Percentiles rank a stretch among this genome's conserved stretches.
phyloP scores from a whole-genome alignment of 2,888 invertebrate genomes.

The Mesochorus sp. region DNA sequence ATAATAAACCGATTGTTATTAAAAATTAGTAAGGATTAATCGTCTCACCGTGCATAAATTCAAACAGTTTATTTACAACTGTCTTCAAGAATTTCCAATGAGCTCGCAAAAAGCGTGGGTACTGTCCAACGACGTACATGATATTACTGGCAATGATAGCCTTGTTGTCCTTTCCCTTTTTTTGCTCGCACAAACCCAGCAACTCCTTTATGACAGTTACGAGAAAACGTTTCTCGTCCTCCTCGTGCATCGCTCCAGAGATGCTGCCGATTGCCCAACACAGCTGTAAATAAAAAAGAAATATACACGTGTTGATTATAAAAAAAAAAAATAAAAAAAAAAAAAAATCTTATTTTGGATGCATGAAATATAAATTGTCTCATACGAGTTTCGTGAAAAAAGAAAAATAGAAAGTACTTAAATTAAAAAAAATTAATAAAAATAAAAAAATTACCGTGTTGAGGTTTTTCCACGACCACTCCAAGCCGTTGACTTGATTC shows the following conservation, averaged over 20 bases:
- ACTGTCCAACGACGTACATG: slow-evolving; percentile 99
- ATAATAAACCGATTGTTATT: slow-evolving; percentile 14
- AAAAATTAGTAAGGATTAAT: slow-evolving; percentile 43
- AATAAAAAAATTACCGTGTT: slow-evolving; percentile 88
- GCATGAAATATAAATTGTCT: no score
- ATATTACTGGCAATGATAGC: slow-evolving; percentile 99
- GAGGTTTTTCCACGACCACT: slow-evolving; percentile 99
- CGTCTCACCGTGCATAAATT: slow-evolving; percentile 96
- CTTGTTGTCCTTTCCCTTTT: slow-evolving; percentile 99
- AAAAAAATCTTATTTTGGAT: no score
- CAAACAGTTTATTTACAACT: slow-evolving; percentile 99
- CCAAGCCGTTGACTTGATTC: slow-evolving; percentile 98
- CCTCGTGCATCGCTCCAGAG: slow-evolving; percentile 99
- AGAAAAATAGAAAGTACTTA: no score
- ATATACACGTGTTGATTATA: no score
- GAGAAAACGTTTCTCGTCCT: slow-evolving; percentile 99
- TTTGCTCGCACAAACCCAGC: slow-evolving; percentile 98
- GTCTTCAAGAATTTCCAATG: slow-evolving; percentile 99
- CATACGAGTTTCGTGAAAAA: no score
- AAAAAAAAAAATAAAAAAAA: neutral
- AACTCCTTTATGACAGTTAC: slow-evolving; percentile 99
- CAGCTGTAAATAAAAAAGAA: no score
- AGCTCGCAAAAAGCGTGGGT: slow-evolving; percentile 98
- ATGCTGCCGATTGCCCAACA: slow-evolving; percentile 99
- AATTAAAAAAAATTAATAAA: slow-evolving; percentile 10